Base-by-base conservation (phyloP, 2,888 invertebrate species). In the Argyresthia albistria region DNA sequence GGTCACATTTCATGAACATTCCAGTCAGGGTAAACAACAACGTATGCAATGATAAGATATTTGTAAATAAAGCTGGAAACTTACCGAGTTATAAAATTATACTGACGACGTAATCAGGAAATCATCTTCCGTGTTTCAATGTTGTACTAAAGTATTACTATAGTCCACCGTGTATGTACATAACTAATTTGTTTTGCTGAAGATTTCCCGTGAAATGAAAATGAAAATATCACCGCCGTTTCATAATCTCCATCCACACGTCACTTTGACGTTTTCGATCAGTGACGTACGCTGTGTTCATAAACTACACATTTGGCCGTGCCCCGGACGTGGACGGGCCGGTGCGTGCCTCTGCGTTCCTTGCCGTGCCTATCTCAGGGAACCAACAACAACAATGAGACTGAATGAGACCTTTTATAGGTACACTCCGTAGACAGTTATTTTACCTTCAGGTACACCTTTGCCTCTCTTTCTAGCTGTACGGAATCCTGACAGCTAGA, bases 61-160 rank as follows among this genome's bases (percentile, higher is more conserved):
- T 25, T 9, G 35, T 7, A 47, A 35, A 4, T 35, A 47, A 35
- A 1, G 12, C 11, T 25, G 35, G 35, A 8, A 25, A 35, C 47
- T 47, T 47, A 47, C 47, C 35, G 35, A 16, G 45, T 16, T 45
- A 8, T 16, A 15, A 14, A 45, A 35, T 12, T 8, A 8, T 35
- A 11, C 12, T 47, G 10, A 25, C 12, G 11, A 35, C 6, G n/a
- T 47, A 12, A 47, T 8, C 3, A 35, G 15, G 15, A 12, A 63
- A 57, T 68, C 70, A 72, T 70, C 64, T 69, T 59, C 56, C 58
- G 52, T 57, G 59, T 59, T 64, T 60, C 59, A 54, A 39, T 16
- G n/a, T 46, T 14, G 59, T 59, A 59, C 50, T 55, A 58, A 55
- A 25, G 25, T 25, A 25, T 4, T n/a, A n/a, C 47, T 59, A 56